These are phyloP conservation scores for Lethrus apterus DNA, from an alignment of 1,140 invertebrate genomes.

Conservation along the genomic window DNA sequence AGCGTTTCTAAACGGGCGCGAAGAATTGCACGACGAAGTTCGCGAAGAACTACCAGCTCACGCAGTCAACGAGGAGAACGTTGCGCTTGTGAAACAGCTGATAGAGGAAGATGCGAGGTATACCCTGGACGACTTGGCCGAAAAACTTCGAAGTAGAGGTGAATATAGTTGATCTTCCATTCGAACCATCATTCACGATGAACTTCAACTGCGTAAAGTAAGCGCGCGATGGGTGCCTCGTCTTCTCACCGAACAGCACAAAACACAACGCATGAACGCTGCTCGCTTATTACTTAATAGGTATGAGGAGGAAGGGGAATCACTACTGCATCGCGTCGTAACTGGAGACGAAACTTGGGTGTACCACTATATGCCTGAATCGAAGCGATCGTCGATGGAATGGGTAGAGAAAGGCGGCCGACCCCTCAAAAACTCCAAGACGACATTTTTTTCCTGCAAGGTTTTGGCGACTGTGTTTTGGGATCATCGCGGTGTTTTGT, in stretches of 20 bases:
- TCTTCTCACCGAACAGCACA: not conserved
- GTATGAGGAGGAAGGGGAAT: not conserved
- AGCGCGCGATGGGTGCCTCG: not conserved
- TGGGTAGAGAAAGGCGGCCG: too few species aligned
- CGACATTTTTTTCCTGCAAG: not conserved
- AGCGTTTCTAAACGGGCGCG: too few species aligned
- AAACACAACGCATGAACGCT: not conserved
- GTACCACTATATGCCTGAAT: not conserved
- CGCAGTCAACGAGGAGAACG: too few species aligned
- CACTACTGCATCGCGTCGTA: not conserved
- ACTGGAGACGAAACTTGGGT: slow-evolving; percentile 5
- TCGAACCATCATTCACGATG: slow-evolving; percentile 1
- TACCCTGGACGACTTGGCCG: too few species aligned
- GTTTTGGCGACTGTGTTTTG: not conserved
- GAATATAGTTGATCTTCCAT: too few species aligned
- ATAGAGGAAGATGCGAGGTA: too few species aligned
- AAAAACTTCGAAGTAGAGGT: too few species aligned
- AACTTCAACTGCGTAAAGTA: not conserved
- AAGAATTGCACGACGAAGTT: too few species aligned
- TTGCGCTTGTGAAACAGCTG: too few species aligned
- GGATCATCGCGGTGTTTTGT: too few species aligned
- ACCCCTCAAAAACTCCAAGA: not conserved
- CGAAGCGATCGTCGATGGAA: not conserved
- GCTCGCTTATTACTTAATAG: too few species aligned
- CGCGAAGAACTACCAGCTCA: too few species aligned